Conservation (phyloP, 2,113 vertebrate genomes). For the Malurus cyaneus region DNA sequence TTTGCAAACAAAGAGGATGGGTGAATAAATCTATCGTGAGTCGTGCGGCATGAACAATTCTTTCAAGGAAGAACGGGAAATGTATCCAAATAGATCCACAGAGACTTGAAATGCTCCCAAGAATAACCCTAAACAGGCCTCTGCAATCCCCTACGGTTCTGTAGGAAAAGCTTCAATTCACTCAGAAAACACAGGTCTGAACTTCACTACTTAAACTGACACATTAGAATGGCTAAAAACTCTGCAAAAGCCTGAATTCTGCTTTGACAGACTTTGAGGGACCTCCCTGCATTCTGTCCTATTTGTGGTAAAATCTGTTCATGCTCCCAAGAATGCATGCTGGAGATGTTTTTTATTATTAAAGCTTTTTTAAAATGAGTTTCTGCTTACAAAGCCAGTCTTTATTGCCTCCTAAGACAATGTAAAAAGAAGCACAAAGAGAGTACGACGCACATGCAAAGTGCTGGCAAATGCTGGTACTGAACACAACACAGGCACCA, state of each 20-base stretch:
- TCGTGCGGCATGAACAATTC: constrained; percentile 31
- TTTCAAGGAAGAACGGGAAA: constrained; percentile 39
- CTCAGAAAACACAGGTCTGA: not conserved
- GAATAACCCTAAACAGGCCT: constrained; percentile 62
- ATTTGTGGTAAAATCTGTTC: not conserved
- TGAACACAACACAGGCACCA: not conserved
- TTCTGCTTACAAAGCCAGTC: not conserved
- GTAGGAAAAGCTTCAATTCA: not conserved
- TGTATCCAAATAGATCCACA: constrained; percentile 26
- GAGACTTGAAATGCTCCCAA: constrained; percentile 66
- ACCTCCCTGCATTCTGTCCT: not conserved
- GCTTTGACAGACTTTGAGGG: not conserved
- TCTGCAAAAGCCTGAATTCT: not conserved
- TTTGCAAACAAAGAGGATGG: not conserved
- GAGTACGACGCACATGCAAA: rapidly evolving
- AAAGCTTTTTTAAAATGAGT: not conserved
- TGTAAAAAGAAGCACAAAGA: not conserved
- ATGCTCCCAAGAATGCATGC: not conserved
- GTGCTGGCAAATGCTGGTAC: not conserved
- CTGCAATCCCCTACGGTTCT: constrained; percentile 17
- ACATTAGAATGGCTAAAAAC: not conserved
- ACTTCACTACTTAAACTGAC: not conserved
- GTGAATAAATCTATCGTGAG: not conserved
- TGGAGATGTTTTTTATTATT: not conserved
- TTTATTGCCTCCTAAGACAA: not conserved